Evolutionary conservation across 2,888 invertebrate genomes (phyloP), one percentile per base, ranked within the genome.

Genomic region (Cepaea hortensis): DNA sequence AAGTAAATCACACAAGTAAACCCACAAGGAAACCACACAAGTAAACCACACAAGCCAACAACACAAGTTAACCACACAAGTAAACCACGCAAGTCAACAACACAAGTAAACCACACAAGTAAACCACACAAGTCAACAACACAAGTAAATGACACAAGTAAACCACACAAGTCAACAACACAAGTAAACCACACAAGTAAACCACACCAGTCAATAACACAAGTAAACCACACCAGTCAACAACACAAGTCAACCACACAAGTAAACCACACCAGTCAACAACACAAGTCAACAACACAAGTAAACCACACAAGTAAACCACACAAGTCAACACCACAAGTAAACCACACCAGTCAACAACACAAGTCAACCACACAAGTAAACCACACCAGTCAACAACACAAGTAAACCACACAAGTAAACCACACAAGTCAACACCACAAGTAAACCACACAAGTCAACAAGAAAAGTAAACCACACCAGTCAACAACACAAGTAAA

Each of bases 21-120:
- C n/a, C n/a, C n/a, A n/a, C n/a, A n/a, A 89, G n/a, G 89, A 84
- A 61, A 83, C 9, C 6, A 15, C 3, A 9, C 72, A 3, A 81
- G 72, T 20, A 0, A 15, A 79, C 9, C 4, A 79, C 2, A 3
- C 46, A 76, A 1, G 13, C 1, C 35, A 35, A 46, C 11, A 79
- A 1, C 1, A 35, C 35, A 35, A 35, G 35, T 35, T 1, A 35
- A 35, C 35, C 1, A 35, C 35, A 35, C 35, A n/a, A n/a, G n/a
- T n/a, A n/a, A n/a, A n/a, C n/a, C n/a, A n/a, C n/a, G n/a, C n/a
- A n/a, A n/a, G n/a, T n/a, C n/a, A 61, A 83, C 9, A 65, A 15
- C 3, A 9, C 72, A 3, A 81, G 72, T 20, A 0, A 15, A 79
- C 9, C 4, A 79, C 2, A 3, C 46, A 76, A 1, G 13, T 15